phyloP scores from a whole-genome alignment of 2,113 vertebrate species.

The Chlamydotis undulata region DNA sequence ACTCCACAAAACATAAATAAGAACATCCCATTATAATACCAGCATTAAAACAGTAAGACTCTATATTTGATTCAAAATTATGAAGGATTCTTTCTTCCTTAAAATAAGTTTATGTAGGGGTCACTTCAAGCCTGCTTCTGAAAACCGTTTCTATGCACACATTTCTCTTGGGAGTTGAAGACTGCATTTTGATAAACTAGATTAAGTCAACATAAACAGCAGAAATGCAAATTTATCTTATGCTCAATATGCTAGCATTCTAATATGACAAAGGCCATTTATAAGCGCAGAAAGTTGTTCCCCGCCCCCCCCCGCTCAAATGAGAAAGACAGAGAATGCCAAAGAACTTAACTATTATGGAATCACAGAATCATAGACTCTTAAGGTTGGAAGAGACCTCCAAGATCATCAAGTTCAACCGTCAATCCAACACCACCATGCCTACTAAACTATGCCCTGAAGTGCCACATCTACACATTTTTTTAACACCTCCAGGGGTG shows the following conservation, averaged over 20 bases:
- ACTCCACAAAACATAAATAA: background rate
- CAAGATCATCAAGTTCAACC: too few species aligned
- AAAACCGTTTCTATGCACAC: background rate
- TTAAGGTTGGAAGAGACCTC: too few species aligned
- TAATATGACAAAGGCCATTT: background rate
- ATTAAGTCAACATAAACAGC: background rate
- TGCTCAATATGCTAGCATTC: background rate
- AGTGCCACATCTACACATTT: too few species aligned
- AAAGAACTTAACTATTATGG: background rate
- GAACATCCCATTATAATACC: background rate
- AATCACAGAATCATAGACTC: too few species aligned
- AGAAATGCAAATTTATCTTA: background rate
- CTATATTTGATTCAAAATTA: background rate
- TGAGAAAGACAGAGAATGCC: background rate
- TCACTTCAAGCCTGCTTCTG: background rate
- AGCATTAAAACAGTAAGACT: background rate
- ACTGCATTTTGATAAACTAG: background rate
- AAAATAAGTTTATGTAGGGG: background rate
- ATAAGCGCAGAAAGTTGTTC: background rate
- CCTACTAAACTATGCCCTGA: too few species aligned
- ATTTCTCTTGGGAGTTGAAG: background rate
- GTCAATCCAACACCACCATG: too few species aligned
- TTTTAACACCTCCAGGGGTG: too few species aligned
- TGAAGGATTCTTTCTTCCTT: background rate
- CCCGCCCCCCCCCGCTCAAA: background rate